These are phyloP conservation scores for Drosophila funebris DNA, from an alignment of 1,140 invertebrate genomes.

Conservation along the genomic window DNA sequence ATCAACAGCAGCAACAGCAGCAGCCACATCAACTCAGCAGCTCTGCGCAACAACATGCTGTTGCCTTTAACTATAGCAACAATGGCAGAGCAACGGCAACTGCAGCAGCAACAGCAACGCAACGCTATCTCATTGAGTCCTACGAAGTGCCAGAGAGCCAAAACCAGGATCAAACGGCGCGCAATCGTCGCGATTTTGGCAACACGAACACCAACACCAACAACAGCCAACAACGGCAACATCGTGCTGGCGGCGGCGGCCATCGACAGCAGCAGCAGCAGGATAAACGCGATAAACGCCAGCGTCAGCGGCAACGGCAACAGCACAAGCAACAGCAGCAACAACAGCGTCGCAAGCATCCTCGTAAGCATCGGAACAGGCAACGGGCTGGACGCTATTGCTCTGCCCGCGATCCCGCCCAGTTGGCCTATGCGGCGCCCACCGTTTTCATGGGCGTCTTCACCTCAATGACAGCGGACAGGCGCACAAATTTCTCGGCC, in stretches of 20 bases:
- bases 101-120: conserved; percentile 35
- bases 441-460: conserved; percentile 88
- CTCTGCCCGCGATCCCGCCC: conserved; percentile 86
- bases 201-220: conserved; percentile 7
- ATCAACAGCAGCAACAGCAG: conserved; percentile 41
- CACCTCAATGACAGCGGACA: conserved; percentile 86
- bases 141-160: conserved; percentile 66
- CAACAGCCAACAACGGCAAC: conserved; percentile 30
- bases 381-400: conserved; percentile 84
- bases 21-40: conserved; percentile 37
- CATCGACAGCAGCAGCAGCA: conserved; percentile 38
- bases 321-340: conserved; percentile 63
- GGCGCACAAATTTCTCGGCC: conserved; percentile 86
- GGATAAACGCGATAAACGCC: conserved; percentile 46
- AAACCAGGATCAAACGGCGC: conserved; percentile 55
- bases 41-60: conserved; percentile 39
- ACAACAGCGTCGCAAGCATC: conserved; percentile 54
- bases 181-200: conserved; percentile 69
- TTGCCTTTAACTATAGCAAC: conserved; percentile 37
- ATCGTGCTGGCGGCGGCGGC: conserved; percentile 21
- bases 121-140: conserved; percentile 65
- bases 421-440: conserved; percentile 86
- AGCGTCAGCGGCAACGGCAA: conserved; percentile 43
- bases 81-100: conserved; percentile 30
- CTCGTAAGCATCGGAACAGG: conserved; percentile 50